These are phyloP conservation scores for Clostera curtula DNA, from an alignment of 2,888 invertebrate species.

Conservation along the genomic window DNA sequence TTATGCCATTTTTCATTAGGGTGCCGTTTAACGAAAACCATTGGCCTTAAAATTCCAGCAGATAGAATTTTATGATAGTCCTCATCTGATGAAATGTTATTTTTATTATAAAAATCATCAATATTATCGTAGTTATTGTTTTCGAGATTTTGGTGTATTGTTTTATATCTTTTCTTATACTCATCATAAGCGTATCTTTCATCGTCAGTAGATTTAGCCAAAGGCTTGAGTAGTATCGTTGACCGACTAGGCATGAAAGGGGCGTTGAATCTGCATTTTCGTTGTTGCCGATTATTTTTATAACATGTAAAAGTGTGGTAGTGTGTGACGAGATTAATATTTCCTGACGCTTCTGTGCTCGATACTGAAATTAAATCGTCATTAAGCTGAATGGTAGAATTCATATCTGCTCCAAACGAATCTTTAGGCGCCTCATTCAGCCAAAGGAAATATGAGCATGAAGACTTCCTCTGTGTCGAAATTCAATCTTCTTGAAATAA, in stretches of 20 bases:
- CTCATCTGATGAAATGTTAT: slow-evolving; percentile 18
- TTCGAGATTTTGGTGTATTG: no score
- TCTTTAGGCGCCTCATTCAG: slow-evolving; percentile 16
- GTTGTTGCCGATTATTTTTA: no score
- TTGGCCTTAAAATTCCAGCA: slow-evolving; percentile 14
- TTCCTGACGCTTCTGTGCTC: slow-evolving; percentile 15
- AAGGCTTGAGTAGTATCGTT: slow-evolving; percentile 11
- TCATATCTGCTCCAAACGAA: slow-evolving; percentile 16
- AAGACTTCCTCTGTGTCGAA: slow-evolving; percentile 12
- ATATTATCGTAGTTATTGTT: slow-evolving; percentile 14
- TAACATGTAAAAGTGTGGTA: slow-evolving; percentile 22
- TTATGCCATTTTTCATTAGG: slow-evolving; percentile 28
- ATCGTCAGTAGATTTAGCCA: slow-evolving; percentile 12
- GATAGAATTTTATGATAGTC: slow-evolving; percentile 13
- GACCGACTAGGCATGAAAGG: slow-evolving; percentile 25
- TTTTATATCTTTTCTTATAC: slow-evolving; percentile 9
- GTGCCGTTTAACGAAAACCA: slow-evolving; percentile 22
- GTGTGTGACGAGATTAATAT: slow-evolving; percentile 21
- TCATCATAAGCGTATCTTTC: slow-evolving; percentile 9
- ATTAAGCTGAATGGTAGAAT: slow-evolving; percentile 21
- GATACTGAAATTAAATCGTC: slow-evolving; percentile 24
- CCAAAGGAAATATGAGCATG: slow-evolving; percentile 18
- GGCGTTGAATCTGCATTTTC: slow-evolving; percentile 30
- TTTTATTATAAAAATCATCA: slow-evolving; percentile 15
- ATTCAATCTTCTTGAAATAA: slow-evolving; percentile 30